phyloP scores from a whole-genome alignment of 2,797 vertebrate genomes.

The Scolopax rusticola region DNA sequence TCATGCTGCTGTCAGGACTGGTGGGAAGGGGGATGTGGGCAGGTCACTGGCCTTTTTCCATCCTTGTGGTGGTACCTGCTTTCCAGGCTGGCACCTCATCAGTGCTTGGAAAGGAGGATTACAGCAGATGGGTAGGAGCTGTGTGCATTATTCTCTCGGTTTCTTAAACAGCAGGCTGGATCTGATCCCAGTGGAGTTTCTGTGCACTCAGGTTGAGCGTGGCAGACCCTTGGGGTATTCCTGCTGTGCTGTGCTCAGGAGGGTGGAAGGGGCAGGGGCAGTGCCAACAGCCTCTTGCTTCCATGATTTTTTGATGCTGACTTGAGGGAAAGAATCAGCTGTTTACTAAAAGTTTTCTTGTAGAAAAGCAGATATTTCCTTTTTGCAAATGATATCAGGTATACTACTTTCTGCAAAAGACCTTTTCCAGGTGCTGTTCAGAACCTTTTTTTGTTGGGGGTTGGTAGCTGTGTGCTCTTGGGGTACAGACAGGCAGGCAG shows the following conservation, averaged over 20 bases:
- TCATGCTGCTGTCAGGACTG: neutral
- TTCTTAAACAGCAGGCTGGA: neutral
- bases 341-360: neutral
- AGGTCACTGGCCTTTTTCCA: neutral
- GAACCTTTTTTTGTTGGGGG: neutral
- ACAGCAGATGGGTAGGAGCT: neutral
- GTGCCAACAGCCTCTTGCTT: neutral
- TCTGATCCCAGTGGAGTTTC: neutral
- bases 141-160: neutral
- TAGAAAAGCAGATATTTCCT: neutral
- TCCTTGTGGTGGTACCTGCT: neutral
- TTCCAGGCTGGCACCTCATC: neutral
- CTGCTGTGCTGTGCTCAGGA: neutral
- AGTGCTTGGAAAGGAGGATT: neutral
- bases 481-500: neutral
- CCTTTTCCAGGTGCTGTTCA: neutral
- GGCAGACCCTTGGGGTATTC: neutral
- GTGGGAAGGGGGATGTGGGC: fast-evolving
- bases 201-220: fast-evolving
- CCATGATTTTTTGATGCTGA: neutral
- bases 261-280: neutral
- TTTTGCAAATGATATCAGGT: neutral
- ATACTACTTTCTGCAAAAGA: neutral
- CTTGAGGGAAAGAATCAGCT: neutral
- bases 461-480: neutral